These are phyloP conservation scores for Parasteatoda tepidariorum DNA, from an alignment of 1,140 invertebrate species.

Conservation along the genomic window DNA sequence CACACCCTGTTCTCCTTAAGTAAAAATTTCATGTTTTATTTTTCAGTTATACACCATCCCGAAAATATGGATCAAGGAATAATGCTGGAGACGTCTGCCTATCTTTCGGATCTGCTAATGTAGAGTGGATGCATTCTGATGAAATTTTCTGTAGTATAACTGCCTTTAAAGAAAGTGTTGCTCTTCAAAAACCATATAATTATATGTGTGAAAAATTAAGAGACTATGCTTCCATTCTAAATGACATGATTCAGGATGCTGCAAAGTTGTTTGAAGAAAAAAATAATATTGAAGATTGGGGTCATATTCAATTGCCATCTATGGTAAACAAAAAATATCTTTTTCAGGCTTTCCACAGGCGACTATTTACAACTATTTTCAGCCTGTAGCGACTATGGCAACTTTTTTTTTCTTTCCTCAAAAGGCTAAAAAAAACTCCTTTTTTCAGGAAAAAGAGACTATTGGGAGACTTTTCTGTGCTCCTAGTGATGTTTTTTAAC, in stretches of 20 bases:
- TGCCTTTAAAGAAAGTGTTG: constrained; percentile 8
- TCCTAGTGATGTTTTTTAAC: too few species aligned
- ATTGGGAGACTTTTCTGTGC: too few species aligned
- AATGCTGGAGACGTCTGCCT: constrained; percentile 10
- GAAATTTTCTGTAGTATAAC: constrained; percentile 25
- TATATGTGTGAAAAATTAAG: constrained; percentile 74
- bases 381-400: too few species aligned
- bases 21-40: too few species aligned
- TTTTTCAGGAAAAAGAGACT: too few species aligned
- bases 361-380: too few species aligned
- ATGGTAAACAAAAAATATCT: too few species aligned
- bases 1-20: too few species aligned
- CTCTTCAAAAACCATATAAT: constrained; percentile 10
- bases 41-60: constrained; percentile 48
- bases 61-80: constrained; percentile 32
- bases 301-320: constrained; percentile 34
- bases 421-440: too few species aligned
- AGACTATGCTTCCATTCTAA: constrained; percentile 69
- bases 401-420: too few species aligned
- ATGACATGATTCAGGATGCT: constrained; percentile 69
- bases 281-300: constrained; percentile 42
- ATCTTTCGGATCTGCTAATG: constrained; percentile 2
- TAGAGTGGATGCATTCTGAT: constrained; percentile 35
- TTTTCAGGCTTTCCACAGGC: too few species aligned
- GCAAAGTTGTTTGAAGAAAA: constrained; percentile 47